A percentile compares a stretch with the other conserved stretches of the same genome.
These are phyloP conservation scores for Eucriotettix oculatus DNA, from an alignment of 2,888 invertebrate species.

Conservation along the genomic window DNA sequence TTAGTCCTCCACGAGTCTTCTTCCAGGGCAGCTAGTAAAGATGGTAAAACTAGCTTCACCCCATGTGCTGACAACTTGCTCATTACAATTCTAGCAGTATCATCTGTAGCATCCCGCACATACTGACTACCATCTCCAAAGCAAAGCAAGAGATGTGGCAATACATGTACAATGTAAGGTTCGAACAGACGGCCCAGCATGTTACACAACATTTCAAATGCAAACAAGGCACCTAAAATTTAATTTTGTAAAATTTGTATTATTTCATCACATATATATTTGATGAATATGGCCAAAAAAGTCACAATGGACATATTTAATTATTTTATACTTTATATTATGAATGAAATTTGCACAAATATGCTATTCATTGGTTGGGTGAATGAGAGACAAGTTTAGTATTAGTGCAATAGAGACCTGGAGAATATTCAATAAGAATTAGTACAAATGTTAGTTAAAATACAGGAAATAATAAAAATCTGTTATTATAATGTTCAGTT, in stretches of 20 bases:
- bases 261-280: no score
- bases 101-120: slow-evolving; percentile 91
- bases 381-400: no score
- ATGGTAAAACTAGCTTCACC: slow-evolving; percentile 90
- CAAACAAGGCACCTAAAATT: slow-evolving; percentile 70
- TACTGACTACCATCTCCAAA: slow-evolving; percentile 93
- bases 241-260: neutral
- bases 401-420: no score
- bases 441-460: no score
- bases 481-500: no score
- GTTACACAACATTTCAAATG: slow-evolving; percentile 91
- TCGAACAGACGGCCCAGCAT: slow-evolving; percentile 94
- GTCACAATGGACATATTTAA: no score
- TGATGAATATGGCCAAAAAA: no score
- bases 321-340: no score
- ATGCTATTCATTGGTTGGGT: no score
- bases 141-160: slow-evolving; percentile 85
- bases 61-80: slow-evolving; percentile 91
- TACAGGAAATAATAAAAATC: no score
- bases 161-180: slow-evolving; percentile 93
- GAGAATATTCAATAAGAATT: no score
- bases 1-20: slow-evolving; percentile 99
- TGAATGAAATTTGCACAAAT: no score
- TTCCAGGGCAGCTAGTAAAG: slow-evolving; percentile 79
- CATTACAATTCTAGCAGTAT: slow-evolving; percentile 90